Conservation (phyloP, 2,888 invertebrate genomes). For the Rotaria sp. region DNA sequence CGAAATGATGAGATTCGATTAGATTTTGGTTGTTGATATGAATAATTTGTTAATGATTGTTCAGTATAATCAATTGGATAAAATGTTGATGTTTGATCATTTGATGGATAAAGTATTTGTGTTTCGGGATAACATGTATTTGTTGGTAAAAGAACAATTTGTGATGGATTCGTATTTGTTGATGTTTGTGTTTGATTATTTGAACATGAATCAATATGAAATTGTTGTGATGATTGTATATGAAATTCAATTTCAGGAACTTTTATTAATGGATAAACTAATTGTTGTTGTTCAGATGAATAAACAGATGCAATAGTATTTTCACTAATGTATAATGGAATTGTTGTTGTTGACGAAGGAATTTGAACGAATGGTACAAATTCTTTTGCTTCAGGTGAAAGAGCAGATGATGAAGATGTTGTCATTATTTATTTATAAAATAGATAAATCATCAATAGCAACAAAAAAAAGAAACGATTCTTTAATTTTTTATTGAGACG, state of each 20-base stretch:
- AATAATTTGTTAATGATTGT: background rate
- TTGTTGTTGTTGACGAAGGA: background rate
- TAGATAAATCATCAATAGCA: background rate
- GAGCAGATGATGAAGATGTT: background rate
- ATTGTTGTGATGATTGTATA: background rate
- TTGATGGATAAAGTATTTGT: background rate
- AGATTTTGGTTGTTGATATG: background rate
- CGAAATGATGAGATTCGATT: background rate
- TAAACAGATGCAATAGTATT: background rate
- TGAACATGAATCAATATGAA: background rate
- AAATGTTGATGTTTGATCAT: background rate
- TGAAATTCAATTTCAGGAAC: background rate
- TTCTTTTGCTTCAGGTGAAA: conserved; percentile 10
- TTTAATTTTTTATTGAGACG: background rate
- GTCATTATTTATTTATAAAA: background rate
- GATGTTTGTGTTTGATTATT: background rate
- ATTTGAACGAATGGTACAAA: background rate
- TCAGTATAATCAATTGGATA: background rate
- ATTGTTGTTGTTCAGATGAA: background rate
- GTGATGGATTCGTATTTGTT: background rate
- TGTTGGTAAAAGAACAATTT: background rate
- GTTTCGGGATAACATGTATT: background rate
- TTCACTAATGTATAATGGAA: background rate
- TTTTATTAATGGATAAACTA: background rate
- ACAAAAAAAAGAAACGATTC: background rate